Evolutionary conservation across 2,797 vertebrate species (phyloP).

Genomic region (Babyrousa celebensis): DNA sequence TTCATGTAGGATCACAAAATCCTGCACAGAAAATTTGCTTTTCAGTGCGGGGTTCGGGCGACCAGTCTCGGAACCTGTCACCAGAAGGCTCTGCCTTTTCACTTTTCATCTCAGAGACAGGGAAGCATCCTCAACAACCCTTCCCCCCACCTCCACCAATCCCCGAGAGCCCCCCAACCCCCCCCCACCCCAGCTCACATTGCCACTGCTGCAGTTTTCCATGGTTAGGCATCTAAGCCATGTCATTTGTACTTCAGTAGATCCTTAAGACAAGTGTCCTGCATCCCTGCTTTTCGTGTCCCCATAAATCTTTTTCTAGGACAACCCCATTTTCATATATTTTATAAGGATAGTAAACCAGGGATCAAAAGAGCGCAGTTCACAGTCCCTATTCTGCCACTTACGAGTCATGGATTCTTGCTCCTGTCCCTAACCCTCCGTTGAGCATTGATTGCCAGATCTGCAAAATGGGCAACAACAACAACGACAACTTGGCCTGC

Average conservation of each 20-base stretch:
- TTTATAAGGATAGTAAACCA: background rate
- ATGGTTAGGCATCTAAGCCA: accelerated
- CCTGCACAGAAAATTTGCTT: background rate
- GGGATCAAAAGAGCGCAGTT: background rate
- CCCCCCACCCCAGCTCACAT: accelerated
- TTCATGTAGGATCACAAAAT: background rate
- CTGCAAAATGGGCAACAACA: background rate
- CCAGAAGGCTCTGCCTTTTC: background rate
- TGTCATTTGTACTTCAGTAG: background rate
- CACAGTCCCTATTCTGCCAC: background rate
- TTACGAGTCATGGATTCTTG: background rate
- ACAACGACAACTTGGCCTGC: background rate
- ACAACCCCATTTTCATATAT: background rate
- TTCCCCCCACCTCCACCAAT: accelerated
- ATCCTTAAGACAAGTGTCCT: background rate
- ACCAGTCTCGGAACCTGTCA: background rate
- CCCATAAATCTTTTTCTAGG: background rate
- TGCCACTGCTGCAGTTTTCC: background rate
- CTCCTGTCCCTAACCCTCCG: background rate
- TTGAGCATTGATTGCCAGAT: constrained; percentile 48
- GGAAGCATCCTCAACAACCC: background rate
- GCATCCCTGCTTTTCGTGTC: background rate
- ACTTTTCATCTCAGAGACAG: background rate
- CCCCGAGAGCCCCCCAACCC: background rate
- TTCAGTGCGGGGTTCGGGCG: background rate